Conservation (phyloP, 2,113 vertebrate genomes). For the Platichthys flesus region DNA sequence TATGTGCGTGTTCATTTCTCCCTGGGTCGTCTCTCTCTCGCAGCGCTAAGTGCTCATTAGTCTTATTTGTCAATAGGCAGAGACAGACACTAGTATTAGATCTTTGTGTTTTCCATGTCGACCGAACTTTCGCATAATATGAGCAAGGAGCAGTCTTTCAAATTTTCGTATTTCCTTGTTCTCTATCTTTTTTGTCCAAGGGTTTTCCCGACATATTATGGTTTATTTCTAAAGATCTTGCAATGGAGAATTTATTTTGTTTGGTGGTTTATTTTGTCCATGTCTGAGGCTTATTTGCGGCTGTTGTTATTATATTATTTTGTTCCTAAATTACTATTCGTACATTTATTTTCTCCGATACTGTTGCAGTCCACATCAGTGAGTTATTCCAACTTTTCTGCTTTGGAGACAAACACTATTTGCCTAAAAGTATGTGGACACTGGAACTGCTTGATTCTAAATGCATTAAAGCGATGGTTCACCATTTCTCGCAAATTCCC, state of each 20-base stretch:
- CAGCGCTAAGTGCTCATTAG: slow-evolving; percentile 41
- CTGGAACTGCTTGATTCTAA: too few species aligned
- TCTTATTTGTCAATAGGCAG: slow-evolving; percentile 30
- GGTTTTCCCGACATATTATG: neutral
- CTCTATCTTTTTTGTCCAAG: neutral
- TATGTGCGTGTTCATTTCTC: slow-evolving; percentile 23
- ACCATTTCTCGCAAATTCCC: neutral
- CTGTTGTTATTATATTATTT: neutral
- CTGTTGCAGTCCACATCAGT: neutral
- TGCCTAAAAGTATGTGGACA: neutral
- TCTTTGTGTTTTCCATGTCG: slow-evolving; percentile 27
- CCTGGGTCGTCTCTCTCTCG: slow-evolving; percentile 14
- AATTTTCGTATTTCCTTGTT: slow-evolving; percentile 8
- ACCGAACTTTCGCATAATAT: slow-evolving; percentile 26
- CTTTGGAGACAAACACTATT: too few species aligned
- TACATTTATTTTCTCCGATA: neutral
- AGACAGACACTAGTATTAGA: slow-evolving; percentile 12
- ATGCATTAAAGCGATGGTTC: neutral
- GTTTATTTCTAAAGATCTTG: neutral
- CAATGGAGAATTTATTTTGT: neutral
- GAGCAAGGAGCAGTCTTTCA: neutral
- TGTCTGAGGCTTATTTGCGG: neutral
- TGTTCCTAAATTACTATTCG: neutral
- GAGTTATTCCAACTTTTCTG: neutral
- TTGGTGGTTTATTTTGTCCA: neutral